Evolutionary conservation across 2,113 vertebrate species (phyloP), one percentile per base, ranked within the genome.

Genomic region (Thermophis baileyi): DNA sequence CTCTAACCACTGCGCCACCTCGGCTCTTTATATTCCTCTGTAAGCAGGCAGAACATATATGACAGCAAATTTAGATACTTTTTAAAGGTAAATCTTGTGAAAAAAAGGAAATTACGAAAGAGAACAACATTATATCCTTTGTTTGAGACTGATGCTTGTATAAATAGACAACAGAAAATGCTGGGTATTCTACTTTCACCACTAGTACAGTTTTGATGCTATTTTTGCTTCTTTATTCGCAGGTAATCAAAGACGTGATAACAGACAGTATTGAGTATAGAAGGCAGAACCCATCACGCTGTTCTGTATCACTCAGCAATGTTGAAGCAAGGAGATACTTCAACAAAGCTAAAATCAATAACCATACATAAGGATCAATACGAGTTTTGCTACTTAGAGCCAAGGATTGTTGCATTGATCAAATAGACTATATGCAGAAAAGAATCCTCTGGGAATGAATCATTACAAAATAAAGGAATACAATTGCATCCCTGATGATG

Each of bases 201-300:
- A 11, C 22, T 93, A 18, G 30, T 24, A 2, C 57, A 54, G 22
- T 1, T 60, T 40, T 85, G 9, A 7, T 0, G 0, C 4, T 81
- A 2, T 51, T 88, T n/a, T 1, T 60, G 6, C 85, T 85, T 93
- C 74, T 93, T 2, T 89, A 93, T 89, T 91, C 95, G 12, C 94
- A 99, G 99, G 98, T 98, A 93, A 99, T 99, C 87, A 99, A 98
- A 96, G 97, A 99, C 12, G 98, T 98, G 20, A 98, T 99, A 85
- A 94, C 98, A 60, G 99, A 99, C 1, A 98, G 98, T 96, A 98
- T 99, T 7, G 96, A 98, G 54, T 98, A 98, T 93, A 97, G 98
- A 95, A 99, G 98, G 94, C 98, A 99, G 95, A 98, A 98, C 44
- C 98, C 98, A 0, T 98, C 98, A 1, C 96, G 98, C 88, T 97